Evolutionary conservation across 2,797 vertebrate genomes (phyloP), one percentile per base, ranked within the genome.

Genomic region (Sebastes baramenuke): DNA sequence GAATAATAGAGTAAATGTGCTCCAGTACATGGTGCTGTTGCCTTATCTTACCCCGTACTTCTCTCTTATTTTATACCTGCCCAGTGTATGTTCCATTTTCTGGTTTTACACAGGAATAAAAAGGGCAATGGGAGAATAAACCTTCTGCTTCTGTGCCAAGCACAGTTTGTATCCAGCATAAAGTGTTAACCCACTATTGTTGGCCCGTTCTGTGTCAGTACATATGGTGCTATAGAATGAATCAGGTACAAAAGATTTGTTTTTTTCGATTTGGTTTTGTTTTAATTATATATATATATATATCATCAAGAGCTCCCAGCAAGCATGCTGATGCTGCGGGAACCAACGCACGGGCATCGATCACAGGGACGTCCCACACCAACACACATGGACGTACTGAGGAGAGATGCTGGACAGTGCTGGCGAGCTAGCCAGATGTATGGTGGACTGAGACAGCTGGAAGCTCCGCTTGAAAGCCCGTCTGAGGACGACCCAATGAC

Each of bases 71-170:
- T 79, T 14, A 61, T 55, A 34, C 25, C 24, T 22, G 30, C 38
- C 2, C 22, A 24, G 14, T 27, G 2, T 52, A 5, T 49, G 22
- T 30, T 58, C 13, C 8, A 56, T 72, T 59, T 58, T 29, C 30
- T 67, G 32, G 13, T 72, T 75, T 79, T 68, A 64, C 25, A 25
- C 32, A 11, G 46, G 20, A 42, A 82, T 69, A 6, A 73, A 82
- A 72, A 71, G 36, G 12, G 49, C 29, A 64, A 68, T 27, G 16
- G 18, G n/a, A 58, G 30, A 61, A 68, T 55, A 64, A 55, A 52
- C 16, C 11, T 25, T 36, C 32, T 71, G 54, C 12, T 59, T 54
- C 49, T 64, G 38, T 66, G 60, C 32, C 25, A 58, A 64, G 38
- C 14, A n/a, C 59, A 14, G 62, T 64, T 64, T 67, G 25, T 70